These are phyloP conservation scores for Tinamus guttatus DNA, from an alignment of 2,113 vertebrate species.

Conservation along the genomic window DNA sequence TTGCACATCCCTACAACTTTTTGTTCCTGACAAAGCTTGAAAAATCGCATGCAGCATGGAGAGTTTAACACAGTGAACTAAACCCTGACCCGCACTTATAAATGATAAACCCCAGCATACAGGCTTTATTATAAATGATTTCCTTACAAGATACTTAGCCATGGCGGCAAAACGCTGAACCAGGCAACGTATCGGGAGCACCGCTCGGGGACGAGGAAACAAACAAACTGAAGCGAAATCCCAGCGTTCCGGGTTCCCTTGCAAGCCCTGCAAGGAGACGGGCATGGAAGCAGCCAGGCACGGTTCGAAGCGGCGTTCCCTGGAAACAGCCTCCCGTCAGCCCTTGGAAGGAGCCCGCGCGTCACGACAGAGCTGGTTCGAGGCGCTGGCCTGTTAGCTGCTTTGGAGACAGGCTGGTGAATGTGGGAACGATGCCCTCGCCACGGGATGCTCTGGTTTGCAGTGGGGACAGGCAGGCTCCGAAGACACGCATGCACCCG, in stretches of 20 bases:
- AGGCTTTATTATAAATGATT: constrained; percentile 86
- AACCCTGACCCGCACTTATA: constrained; percentile 87
- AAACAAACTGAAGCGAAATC: constrained; percentile 41
- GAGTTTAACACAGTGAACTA: constrained; percentile 91
- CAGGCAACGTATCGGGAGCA: constrained; percentile 62
- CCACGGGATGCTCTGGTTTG: not conserved
- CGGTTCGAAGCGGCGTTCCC: not conserved
- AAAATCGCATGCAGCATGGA: constrained; percentile 94
- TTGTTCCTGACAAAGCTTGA: constrained; percentile 97
- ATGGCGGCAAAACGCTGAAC: constrained; percentile 75
- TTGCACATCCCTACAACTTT: constrained; percentile 90
- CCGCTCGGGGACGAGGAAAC: constrained; percentile 26
- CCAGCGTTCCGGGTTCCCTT: constrained; percentile 5
- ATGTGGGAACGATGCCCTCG: too few relatives aligned
- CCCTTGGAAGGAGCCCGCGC: not conserved
- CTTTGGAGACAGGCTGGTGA: too few relatives aligned
- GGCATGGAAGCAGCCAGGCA: not conserved
- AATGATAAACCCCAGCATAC: constrained; percentile 86
- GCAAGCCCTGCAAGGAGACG: not conserved
- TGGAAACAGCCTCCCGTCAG: not conserved
- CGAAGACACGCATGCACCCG: fast-evolving
- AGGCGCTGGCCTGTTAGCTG: too few relatives aligned
- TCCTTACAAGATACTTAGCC: constrained; percentile 85
- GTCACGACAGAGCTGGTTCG: not conserved
- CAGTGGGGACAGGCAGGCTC: not conserved